Evolutionary conservation across 2,797 vertebrate genomes (phyloP), one percentile per base, ranked within the genome.

Genomic region (Tragopan temminckii): DNA sequence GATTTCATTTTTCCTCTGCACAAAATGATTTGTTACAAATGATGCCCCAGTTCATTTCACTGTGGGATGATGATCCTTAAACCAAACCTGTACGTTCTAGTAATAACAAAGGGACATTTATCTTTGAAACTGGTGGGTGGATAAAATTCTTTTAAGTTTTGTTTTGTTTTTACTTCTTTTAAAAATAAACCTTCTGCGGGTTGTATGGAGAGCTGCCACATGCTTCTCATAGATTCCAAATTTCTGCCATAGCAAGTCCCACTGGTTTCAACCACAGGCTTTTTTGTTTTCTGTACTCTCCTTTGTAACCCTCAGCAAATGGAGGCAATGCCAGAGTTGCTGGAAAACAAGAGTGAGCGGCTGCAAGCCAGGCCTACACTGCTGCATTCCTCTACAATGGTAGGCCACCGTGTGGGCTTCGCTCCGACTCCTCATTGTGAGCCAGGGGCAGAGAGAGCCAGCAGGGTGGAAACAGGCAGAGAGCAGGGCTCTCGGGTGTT

Each of bases 201-300:
- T 95, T 97, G 92, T 88, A 90, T 98, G 98, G 98, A 97, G 53
- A 80, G 14, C 61, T 85, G 98, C 98, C 97, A 98, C 98, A 98
- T 99, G 98, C 98, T 98, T 96, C 96, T 98, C 97, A 97, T 97
- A 98, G 97, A 98, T 97, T 97, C 97, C 95, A 97, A 98, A 98
- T 99, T 98, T 98, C 98, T 99, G 97, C 98, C 98, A 97, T 98
- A 98, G 98, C 98, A 96, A 83, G 91, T 97, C 98, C 98, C 98
- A 97, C 98, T 93, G 97, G 85, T 95, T 94, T 74, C 88, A 95
- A 93, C 96, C 95, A 96, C 96, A 97, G 97, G 90, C 93, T 96
- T 97, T 98, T 98, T 98, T 99, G 98, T 99, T 98, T 97, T 98
- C 91, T 93, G 74, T 88, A 17, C 82, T 85, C 35, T 78, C 79